phyloP scores from a whole-genome alignment of 2,113 vertebrate species.

The Gallinago paraguaiae region DNA sequence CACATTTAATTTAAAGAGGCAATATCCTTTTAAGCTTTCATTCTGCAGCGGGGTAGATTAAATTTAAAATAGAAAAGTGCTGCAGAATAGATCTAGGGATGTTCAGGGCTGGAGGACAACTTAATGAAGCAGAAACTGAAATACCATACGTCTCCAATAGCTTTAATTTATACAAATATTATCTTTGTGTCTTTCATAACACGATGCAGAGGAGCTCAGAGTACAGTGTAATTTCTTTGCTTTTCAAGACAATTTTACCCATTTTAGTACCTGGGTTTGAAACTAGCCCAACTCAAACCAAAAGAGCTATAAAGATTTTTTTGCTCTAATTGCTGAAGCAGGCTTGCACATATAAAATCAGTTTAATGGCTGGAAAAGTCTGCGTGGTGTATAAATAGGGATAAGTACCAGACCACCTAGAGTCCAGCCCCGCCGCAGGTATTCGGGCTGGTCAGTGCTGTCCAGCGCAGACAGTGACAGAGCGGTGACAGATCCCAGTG shows the following conservation, averaged over 20 bases:
- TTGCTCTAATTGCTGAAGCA: slow-evolving; percentile 58
- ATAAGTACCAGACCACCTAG: neutral
- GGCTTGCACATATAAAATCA: slow-evolving; percentile 31
- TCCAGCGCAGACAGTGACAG: neutral
- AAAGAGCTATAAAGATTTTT: slow-evolving; percentile 38
- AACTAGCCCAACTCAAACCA: slow-evolving; percentile 54
- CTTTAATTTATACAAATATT: slow-evolving; percentile 76
- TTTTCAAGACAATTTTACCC: slow-evolving; percentile 61
- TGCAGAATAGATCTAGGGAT: slow-evolving; percentile 65
- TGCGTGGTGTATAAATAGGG: neutral
- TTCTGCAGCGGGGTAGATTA: slow-evolving; percentile 63
- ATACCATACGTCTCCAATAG: slow-evolving; percentile 66
- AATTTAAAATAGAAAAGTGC: slow-evolving; percentile 70
- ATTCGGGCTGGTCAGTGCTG: neutral
- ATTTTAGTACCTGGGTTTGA: slow-evolving; percentile 65
- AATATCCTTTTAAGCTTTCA: slow-evolving; percentile 66
- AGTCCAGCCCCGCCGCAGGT: neutral
- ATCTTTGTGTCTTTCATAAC: slow-evolving; percentile 68
- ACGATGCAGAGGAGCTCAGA: slow-evolving; percentile 41
- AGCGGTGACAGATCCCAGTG: neutral
- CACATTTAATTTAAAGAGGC: slow-evolving; percentile 71
- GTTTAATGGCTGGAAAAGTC: slow-evolving; percentile 44
- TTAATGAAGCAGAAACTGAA: slow-evolving; percentile 74
- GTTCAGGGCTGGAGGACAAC: slow-evolving; percentile 67
- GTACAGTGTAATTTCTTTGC: slow-evolving; percentile 32